These are phyloP conservation scores for Bacillus rossius DNA, from an alignment of 1,140 invertebrate genomes.

Conservation along the genomic window DNA sequence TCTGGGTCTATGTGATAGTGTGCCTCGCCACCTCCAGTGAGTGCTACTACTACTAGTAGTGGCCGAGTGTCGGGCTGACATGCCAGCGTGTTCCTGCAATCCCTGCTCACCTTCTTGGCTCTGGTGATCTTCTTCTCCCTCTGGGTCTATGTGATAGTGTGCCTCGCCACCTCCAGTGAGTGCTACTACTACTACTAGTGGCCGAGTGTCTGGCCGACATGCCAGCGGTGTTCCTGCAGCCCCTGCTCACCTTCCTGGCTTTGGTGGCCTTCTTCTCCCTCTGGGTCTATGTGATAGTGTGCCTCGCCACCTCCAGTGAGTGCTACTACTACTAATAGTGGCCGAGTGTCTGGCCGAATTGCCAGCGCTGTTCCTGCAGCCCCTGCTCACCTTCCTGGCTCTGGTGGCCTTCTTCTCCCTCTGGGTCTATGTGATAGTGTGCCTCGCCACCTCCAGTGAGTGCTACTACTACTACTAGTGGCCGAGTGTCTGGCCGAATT, in stretches of 20 bases:
- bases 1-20: conserved; percentile 77
- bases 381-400: conserved; percentile 76
- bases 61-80: too few relatives aligned
- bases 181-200: too few relatives aligned
- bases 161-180: conserved; percentile 65
- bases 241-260: conserved; percentile 76
- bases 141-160: conserved; percentile 76
- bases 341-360: too few relatives aligned
- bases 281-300: conserved; percentile 76
- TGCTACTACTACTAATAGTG: too few relatives aligned
- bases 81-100: conserved; percentile 86
- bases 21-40: conserved; percentile 65
- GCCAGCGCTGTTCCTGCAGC: conserved; percentile 82
- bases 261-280: conserved; percentile 74
- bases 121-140: conserved; percentile 74
- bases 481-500: too few relatives aligned
- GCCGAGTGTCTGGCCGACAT: too few relatives aligned
- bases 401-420: conserved; percentile 74
- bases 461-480: too few relatives aligned
- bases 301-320: conserved; percentile 65
- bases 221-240: conserved; percentile 82
- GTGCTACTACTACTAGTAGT: too few relatives aligned
- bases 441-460: conserved; percentile 65
- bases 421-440: conserved; percentile 76
- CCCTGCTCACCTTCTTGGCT: conserved; percentile 76